Evolutionary conservation across 1,140 invertebrate species (phyloP).

Genomic region (Drosophila sucinea): DNA sequence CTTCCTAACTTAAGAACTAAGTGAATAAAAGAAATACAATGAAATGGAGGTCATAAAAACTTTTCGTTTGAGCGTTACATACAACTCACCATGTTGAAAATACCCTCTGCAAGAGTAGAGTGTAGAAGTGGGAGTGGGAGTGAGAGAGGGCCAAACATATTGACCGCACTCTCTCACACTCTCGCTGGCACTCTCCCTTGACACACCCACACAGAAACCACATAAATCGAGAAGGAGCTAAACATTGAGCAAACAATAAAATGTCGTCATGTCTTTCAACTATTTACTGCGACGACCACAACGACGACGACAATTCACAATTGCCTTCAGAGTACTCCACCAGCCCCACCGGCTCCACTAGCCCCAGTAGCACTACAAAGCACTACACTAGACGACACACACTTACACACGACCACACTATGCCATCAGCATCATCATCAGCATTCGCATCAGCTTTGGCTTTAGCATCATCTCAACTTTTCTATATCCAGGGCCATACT

Average conservation of each 20-base stretch:
- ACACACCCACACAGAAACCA: constrained; percentile 14
- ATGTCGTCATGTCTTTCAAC: constrained; percentile 65
- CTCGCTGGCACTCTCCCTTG: constrained; percentile 30
- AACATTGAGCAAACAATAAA: constrained; percentile 71
- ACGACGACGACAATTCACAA: constrained; percentile 33
- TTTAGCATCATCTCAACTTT: not conserved
- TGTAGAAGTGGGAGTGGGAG: not conserved
- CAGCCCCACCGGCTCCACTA: not conserved
- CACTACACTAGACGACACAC: not conserved
- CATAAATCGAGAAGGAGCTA: constrained; percentile 39
- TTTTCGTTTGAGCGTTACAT: too few relatives aligned
- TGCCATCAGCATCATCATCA: not conserved
- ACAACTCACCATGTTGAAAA: too few relatives aligned
- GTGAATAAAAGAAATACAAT: too few relatives aligned
- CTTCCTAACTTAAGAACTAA: too few relatives aligned
- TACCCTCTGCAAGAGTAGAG: not conserved
- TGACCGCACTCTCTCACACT: constrained; percentile 21
- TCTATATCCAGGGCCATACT: constrained; percentile 15
- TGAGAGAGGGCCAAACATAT: constrained; percentile 29
- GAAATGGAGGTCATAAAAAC: too few relatives aligned
- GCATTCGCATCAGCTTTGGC: not conserved
- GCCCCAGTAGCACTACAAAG: not conserved
- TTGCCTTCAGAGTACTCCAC: constrained; percentile 42
- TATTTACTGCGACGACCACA: constrained; percentile 24
- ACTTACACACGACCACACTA: not conserved